Evolutionary conservation across 92 coral and sea anemone genomes (phyloP).

Genomic region (Parazoanthus darwini): DNA sequence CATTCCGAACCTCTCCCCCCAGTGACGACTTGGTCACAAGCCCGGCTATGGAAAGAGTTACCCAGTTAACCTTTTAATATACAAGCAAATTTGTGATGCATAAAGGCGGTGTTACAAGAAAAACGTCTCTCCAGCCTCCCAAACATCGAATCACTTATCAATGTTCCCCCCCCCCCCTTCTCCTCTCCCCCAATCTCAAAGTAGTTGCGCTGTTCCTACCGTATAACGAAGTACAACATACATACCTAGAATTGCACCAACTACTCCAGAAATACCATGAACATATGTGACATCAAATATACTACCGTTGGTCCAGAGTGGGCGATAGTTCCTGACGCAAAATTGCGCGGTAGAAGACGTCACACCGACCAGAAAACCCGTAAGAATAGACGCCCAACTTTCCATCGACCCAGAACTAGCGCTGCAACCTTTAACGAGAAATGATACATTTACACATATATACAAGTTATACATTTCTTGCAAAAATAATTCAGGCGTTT

Average conservation of each 20-base stretch:
- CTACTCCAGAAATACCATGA: slow-evolving; percentile 84
- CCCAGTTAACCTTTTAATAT: no score
- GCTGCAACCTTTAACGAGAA: slow-evolving; percentile 63
- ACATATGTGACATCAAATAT: slow-evolving; percentile 70
- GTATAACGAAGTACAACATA: background rate
- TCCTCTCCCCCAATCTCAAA: no score
- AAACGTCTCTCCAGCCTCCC: no score
- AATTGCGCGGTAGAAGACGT: slow-evolving; percentile 62
- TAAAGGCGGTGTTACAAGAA: no score
- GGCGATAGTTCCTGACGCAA: slow-evolving; percentile 60
- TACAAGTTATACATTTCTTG: background rate
- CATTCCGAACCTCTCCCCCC: slow-evolving; percentile 53
- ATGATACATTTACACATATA: background rate
- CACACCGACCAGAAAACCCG: slow-evolving; percentile 69
- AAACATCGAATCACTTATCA: no score
- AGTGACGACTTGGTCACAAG: slow-evolving; percentile 67
- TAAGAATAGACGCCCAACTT: slow-evolving; percentile 82
- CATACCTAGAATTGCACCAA: slow-evolving; percentile 84
- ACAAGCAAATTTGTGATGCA: no score
- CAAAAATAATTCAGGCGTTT: background rate
- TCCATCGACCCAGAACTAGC: slow-evolving; percentile 86
- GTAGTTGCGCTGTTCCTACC: no score
- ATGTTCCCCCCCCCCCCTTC: no score
- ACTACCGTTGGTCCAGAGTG: slow-evolving; percentile 76
- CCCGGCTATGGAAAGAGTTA: slow-evolving; percentile 67